Evolutionary conservation across 2,888 invertebrate genomes (phyloP), one percentile per base, ranked within the genome.

Genomic region (Philaethria dido): DNA sequence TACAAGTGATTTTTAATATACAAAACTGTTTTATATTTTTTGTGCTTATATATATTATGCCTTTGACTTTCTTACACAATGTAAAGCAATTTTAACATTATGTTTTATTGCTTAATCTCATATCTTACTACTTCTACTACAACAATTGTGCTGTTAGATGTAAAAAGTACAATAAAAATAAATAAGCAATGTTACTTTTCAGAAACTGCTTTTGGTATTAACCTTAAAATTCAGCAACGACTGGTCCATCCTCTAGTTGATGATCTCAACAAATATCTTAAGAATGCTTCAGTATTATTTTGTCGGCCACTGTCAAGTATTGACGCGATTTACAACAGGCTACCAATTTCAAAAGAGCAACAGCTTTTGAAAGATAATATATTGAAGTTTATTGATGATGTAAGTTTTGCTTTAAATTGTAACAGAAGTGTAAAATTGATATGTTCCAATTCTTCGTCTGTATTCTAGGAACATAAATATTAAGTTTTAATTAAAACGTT

Each of bases 161-260:
- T 33, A 33, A 33, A 33, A 33, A 8, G 33, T 33, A 8, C 8
- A 8, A 33, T 33, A 13, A 3, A 1, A 39, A 39, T 13, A 13
- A 39, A 39, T 13, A 39, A 39, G 13, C 1, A 39, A 39, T 13
- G 13, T 13, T 39, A 25, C 6, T 16, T 50, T 25, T 11, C 25
- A 62, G 62, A 62, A 33, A 50, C 50, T 1, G 22, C 50, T 16
- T 42, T 62, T 16, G 62, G 62, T 5, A 39, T 62, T 13, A 62
- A 62, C 8, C 8, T 36, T 9, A 22, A 50, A 11, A n/a, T 50
- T n/a, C 62, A 62, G n/a, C 14, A 13, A 13, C 22, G 42, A 25
- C 6, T 9, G 13, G 18, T 50, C 11, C 25, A 39, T 11, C 20
- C 48, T 11, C 25, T 62, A n/a, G 25, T 62, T n/a, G 18, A 62